Evolutionary conservation across 2,797 vertebrate species (phyloP), one percentile per base, ranked within the genome.

Genomic region (Karalla daura): DNA sequence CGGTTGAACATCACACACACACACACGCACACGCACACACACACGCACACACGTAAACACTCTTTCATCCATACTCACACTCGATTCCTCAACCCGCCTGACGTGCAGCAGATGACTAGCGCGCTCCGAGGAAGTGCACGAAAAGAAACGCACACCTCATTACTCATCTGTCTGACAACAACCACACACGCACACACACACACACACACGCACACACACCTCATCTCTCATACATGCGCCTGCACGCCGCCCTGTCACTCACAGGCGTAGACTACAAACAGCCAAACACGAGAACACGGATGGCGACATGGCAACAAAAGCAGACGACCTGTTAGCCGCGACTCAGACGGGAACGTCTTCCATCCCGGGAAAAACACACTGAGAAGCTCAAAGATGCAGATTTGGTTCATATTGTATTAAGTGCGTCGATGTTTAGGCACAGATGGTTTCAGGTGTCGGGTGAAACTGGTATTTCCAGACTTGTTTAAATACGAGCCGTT

Each of bases 101-200:
- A 83, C 32, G 12, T 43, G 55, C 12, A 67, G 56, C 78, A 64
- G 60, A 76, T 52, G 56, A 70, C 70, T 61, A 25, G 40, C 58
- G 45, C 60, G 5, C 32, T 52, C 53, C 0, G 32, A 55, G 59
- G 62, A 74, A 55, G 41, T 27, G 23, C 76, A 79, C 70, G n/a
- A 30, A 58, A 59, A 51, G 50, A 75, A 54, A 63, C 62, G 24
- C 81, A 73, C 81, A 86, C 67, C 80, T 86, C 83, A 81, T 89
- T 86, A 79, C 78, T 88, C 80, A 82, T 66, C 55, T 2, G 28
- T 53, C 50, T 76, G 72, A 76, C 76, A 73, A 67, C 76, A 81
- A 41, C 47, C 54, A 17, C 79, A 45, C 70, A 49, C 40, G 24
- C 44, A 30, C 65, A 49, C 73, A 66, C 47, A 68, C 68, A 7